Evolutionary conservation across 2,113 vertebrate species (phyloP), one percentile per base, ranked within the genome.

Genomic region (Caracal caracal): DNA sequence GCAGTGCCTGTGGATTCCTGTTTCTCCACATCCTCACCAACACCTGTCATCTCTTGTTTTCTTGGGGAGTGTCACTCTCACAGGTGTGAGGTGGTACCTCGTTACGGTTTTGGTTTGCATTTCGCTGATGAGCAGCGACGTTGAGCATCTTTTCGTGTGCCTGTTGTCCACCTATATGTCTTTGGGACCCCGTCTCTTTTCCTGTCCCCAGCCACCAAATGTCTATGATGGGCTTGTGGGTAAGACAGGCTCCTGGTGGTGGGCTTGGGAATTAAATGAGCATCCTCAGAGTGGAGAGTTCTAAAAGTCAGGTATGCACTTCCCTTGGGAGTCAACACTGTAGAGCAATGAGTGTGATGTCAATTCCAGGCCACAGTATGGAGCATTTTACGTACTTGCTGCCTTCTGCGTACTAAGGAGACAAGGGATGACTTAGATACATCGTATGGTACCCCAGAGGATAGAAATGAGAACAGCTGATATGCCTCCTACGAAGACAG

Each of bases 1-100:
- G 1, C 5, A 6, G 5, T 7, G 5, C 0, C 4, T 6, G 24
- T 16, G 8, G 53, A 15, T 26, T 47, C 53, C 37, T 15, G 17
- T 61, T 61, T 61, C 53, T 88, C 12, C 10, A n/a, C 12, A 11
- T 61, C 53, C 20, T 61, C 28, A 3, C 53, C 53, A 19, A 2
- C 53, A 47, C 28, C 43, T 13, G n/a, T 28, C 47, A 10, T 5
- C 20, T 66, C 56, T 75, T 35, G 40, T 26, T 9, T 35, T 35
- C 35, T 78, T 49, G 71, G 12, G 5, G 8, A 26, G 0, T 12
- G 30, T 7, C 20, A 2, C n/a, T 33, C 20, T 2, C 4, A 76
- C 8, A 26, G 37, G 13, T 12, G 53, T 26, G 22, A 78, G 30
- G 0, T 19, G 28, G 0, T 47, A 3, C 5, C 71, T 65, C 40